These are phyloP conservation scores for Aphodius sticticus DNA, from an alignment of 2,888 invertebrate genomes.

Conservation along the genomic window DNA sequence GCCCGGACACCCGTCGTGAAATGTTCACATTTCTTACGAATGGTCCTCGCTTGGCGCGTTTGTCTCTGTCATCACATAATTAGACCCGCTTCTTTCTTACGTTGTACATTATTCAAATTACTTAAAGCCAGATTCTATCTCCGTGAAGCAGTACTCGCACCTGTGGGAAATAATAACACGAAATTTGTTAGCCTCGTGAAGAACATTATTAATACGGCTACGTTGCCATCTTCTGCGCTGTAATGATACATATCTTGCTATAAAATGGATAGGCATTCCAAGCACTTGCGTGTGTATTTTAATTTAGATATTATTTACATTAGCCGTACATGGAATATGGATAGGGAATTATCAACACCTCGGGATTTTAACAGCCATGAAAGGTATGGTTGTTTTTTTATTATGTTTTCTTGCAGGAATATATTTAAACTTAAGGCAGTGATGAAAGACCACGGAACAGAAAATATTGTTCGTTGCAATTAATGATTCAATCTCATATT, in stretches of 20 bases:
- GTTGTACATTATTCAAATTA: constrained; percentile 40
- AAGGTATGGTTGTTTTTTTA: no score
- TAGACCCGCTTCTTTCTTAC: constrained; percentile 40
- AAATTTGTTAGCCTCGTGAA: constrained; percentile 11
- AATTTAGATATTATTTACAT: neutral
- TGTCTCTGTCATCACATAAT: constrained; percentile 43
- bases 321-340: neutral
- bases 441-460: no score
- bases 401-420: no score
- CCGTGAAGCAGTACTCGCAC: constrained; percentile 33
- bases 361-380: no score
- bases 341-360: no score
- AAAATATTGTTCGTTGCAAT: no score
- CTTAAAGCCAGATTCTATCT: constrained; percentile 33
- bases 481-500: no score
- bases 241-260: neutral
- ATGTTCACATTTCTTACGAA: constrained; percentile 41
- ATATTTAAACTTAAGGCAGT: no score
- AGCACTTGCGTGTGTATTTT: neutral
- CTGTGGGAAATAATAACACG: constrained; percentile 34
- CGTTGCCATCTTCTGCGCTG: neutral
- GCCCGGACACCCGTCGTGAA: constrained; percentile 14
- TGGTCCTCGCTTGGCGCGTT: constrained; percentile 36
- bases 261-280: neutral
- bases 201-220: neutral